phyloP scores from a whole-genome alignment of 2,888 invertebrate species.

The Protophormia terraenovae region DNA sequence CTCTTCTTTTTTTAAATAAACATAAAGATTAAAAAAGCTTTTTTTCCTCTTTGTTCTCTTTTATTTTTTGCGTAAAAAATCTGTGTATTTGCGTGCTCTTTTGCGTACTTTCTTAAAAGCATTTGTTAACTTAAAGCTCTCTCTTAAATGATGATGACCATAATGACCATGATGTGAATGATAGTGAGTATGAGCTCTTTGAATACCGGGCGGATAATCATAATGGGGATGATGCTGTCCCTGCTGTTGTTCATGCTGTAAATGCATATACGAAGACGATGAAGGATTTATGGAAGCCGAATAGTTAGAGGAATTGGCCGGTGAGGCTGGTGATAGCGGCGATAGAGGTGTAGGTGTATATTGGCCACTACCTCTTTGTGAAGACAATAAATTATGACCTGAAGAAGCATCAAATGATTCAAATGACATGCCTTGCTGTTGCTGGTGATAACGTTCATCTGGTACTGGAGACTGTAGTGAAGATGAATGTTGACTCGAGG shows the following conservation, averaged over 20 bases:
- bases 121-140: constrained; percentile 79
- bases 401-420: constrained; percentile 79
- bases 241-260: constrained; percentile 70
- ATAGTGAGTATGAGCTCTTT: constrained; percentile 67
- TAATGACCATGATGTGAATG: constrained; percentile 72
- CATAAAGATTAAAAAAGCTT: background rate
- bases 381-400: constrained; percentile 76
- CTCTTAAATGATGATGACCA: constrained; percentile 75
- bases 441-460: constrained; percentile 28
- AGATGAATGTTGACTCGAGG: constrained; percentile 75
- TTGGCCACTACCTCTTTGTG: constrained; percentile 73
- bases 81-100: constrained; percentile 81
- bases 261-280: constrained; percentile 73
- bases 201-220: constrained; percentile 60
- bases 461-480: constrained; percentile 73
- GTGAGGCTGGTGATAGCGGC: constrained; percentile 76
- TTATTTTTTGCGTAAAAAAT: constrained; percentile 80
- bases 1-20: no score
- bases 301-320: constrained; percentile 71
- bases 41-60: background rate
- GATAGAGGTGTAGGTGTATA: constrained; percentile 72
- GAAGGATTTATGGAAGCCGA: constrained; percentile 75
- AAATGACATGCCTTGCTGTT: constrained; percentile 71
- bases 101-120: constrained; percentile 80
- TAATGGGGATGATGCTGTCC: constrained; percentile 70